These are phyloP conservation scores for Apocheima hispidaria DNA, from an alignment of 2,888 invertebrate genomes.

Conservation along the genomic window DNA sequence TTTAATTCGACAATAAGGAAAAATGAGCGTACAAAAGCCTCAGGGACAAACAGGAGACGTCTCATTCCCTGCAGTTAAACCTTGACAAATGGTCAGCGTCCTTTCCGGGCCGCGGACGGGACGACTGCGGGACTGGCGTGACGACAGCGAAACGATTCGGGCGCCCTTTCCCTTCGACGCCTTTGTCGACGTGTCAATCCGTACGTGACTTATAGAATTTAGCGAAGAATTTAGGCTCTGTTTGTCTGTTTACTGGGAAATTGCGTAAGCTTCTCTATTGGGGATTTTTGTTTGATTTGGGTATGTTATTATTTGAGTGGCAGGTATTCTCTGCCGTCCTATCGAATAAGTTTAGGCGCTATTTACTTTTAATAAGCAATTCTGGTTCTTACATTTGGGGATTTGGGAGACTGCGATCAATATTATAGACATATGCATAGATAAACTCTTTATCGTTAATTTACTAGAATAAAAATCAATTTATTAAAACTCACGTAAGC, in stretches of 20 bases:
- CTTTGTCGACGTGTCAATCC: slow-evolving; percentile 47
- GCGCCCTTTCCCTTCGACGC: slow-evolving; percentile 30
- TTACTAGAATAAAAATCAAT: too few relatives aligned
- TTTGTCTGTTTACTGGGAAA: slow-evolving; percentile 43
- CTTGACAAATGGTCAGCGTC: slow-evolving; percentile 69
- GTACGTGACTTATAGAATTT: slow-evolving; percentile 68
- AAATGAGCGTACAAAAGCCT: slow-evolving; percentile 42
- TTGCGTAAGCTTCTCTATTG: slow-evolving; percentile 32
- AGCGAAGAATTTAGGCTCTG: slow-evolving; percentile 46
- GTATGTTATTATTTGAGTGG: slow-evolving; percentile 27
- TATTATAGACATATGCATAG: neutral
- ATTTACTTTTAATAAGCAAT: neutral
- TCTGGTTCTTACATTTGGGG: neutral
- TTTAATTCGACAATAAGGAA: slow-evolving; percentile 40
- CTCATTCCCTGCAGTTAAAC: slow-evolving; percentile 57
- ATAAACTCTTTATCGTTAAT: too few relatives aligned
- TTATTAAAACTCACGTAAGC: too few relatives aligned
- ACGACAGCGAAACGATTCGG: slow-evolving; percentile 47
- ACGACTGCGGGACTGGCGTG: slow-evolving; percentile 50
- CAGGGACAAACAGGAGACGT: slow-evolving; percentile 53
- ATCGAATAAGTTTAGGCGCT: neutral
- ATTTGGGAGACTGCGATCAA: neutral
- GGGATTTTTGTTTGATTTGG: slow-evolving; percentile 31
- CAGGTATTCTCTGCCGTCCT: slow-evolving; percentile 6
- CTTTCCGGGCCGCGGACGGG: slow-evolving; percentile 44